phyloP scores from a whole-genome alignment of 1,140 invertebrate genomes.

The Cyphomyrmex costatus region DNA sequence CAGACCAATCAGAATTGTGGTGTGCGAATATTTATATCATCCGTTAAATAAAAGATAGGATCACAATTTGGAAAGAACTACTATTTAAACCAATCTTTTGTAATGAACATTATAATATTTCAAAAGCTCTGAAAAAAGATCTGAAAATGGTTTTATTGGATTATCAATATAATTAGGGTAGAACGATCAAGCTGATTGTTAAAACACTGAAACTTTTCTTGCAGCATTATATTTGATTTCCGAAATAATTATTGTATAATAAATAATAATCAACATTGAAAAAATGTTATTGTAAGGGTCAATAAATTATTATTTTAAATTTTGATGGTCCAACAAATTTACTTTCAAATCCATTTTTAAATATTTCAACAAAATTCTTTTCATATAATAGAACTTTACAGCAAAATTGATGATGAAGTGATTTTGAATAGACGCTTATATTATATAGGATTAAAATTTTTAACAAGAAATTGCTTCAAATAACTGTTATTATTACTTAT shows the following conservation, averaged over 20 bases:
- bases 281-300: too few relatives aligned
- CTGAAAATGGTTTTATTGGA: too few relatives aligned
- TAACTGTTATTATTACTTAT: background rate
- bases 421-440: background rate
- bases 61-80: background rate
- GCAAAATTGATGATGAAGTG: background rate
- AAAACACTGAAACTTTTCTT: too few relatives aligned
- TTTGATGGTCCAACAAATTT: too few relatives aligned
- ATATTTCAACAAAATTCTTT: too few relatives aligned
- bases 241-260: too few relatives aligned
- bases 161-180: too few relatives aligned
- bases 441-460: background rate
- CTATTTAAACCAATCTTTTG: background rate
- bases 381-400: background rate
- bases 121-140: background rate
- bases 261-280: too few relatives aligned
- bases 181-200: too few relatives aligned
- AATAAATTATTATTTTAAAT: too few relatives aligned
- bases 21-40: constrained; percentile 28
- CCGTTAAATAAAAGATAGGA: background rate
- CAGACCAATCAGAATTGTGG: background rate
- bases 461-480: background rate
- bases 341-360: too few relatives aligned
- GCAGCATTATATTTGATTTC: too few relatives aligned
- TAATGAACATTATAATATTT: background rate